These are phyloP conservation scores for Eutolmus rufibarbis DNA, from an alignment of 2,888 invertebrate genomes.

Conservation along the genomic window DNA sequence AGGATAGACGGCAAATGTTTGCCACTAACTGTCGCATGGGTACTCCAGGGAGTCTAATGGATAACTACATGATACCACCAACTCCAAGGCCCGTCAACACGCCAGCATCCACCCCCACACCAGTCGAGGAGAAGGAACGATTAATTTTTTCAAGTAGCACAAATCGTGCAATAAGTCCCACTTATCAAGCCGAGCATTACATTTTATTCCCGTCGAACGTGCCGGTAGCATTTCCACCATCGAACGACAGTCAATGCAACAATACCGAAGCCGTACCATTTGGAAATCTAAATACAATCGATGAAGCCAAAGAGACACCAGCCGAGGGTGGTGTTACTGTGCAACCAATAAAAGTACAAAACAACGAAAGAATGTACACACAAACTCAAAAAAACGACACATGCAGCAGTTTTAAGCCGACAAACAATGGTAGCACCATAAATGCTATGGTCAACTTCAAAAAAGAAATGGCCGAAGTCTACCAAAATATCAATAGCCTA, in stretches of 20 bases:
- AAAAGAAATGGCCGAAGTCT: slow-evolving; percentile 42
- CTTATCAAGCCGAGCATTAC: slow-evolving; percentile 56
- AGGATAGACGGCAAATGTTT: slow-evolving; percentile 67
- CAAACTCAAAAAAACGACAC: slow-evolving; percentile 8
- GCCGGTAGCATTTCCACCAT: slow-evolving; percentile 53
- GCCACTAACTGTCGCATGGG: slow-evolving; percentile 55
- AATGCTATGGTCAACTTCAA: slow-evolving; percentile 25
- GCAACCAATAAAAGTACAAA: slow-evolving; percentile 59
- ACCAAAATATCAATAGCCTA: slow-evolving; percentile 31
- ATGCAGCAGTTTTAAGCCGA: slow-evolving; percentile 27
- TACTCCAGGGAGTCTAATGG: slow-evolving; percentile 62
- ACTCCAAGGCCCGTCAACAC: slow-evolving; percentile 67
- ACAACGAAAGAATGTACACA: slow-evolving; percentile 53
- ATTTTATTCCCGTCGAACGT: slow-evolving; percentile 62
- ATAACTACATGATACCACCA: slow-evolving; percentile 71
- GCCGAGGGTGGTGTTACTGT: slow-evolving; percentile 55
- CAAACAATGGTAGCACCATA: not conserved
- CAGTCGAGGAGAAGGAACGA: slow-evolving; percentile 58
- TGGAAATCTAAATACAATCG: slow-evolving; percentile 60
- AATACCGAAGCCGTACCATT: slow-evolving; percentile 53
- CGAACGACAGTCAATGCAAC: slow-evolving; percentile 46
- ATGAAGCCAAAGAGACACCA: slow-evolving; percentile 59
- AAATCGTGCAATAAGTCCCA: slow-evolving; percentile 45
- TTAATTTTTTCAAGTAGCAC: slow-evolving; percentile 56
- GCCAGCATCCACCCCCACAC: slow-evolving; percentile 55